phyloP scores from a whole-genome alignment of 2,113 vertebrate genomes.

The Amazona guildingii region DNA sequence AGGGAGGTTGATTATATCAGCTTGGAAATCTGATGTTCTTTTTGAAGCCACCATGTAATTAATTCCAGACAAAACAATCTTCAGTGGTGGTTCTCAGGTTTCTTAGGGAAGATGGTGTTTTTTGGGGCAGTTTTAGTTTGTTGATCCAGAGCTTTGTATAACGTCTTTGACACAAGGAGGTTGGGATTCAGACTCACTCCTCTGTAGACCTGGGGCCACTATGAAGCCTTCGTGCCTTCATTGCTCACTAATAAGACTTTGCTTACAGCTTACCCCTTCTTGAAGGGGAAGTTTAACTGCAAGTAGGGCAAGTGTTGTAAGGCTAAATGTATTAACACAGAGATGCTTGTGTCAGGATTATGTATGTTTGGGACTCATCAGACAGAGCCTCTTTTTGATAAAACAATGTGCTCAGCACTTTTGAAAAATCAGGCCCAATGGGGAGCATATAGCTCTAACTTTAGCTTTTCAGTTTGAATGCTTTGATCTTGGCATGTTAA shows the following conservation, averaged over 20 bases:
- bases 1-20: background rate
- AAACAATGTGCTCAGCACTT: background rate
- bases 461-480: background rate
- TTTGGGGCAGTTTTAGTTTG: background rate
- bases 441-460: background rate
- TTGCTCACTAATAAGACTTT: background rate
- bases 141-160: background rate
- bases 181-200: background rate
- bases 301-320: background rate
- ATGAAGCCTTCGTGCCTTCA: background rate
- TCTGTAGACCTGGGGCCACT: background rate
- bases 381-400: background rate
- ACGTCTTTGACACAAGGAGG: background rate
- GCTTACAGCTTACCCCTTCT: background rate
- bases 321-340: background rate
- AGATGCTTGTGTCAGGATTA: background rate
- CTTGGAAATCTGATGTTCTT: background rate
- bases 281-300: background rate
- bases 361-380: background rate
- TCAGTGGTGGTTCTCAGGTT: background rate
- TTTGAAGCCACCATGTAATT: background rate
- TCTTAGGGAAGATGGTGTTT: background rate
- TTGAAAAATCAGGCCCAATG: background rate
- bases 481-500: background rate
- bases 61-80: background rate